Evolutionary conservation across 2,113 vertebrate species (phyloP).

Genomic region (Nettapus auritus): DNA sequence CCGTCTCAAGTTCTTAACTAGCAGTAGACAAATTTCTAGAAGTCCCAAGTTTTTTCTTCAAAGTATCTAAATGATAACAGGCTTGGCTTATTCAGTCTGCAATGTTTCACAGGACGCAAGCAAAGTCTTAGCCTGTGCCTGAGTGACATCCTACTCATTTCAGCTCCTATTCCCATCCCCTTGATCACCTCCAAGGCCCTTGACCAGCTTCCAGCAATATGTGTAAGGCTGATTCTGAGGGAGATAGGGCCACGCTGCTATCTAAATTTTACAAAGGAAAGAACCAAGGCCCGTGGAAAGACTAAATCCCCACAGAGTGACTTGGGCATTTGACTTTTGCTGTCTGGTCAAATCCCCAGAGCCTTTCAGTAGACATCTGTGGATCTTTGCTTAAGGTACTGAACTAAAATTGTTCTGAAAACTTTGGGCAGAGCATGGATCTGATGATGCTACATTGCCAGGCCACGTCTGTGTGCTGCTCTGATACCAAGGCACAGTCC

Average conservation of each 20-base stretch:
- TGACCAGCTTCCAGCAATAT: not conserved
- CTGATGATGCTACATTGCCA: not conserved
- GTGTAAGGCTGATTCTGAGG: not conserved
- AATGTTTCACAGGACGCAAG: not conserved
- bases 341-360: not conserved
- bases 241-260: not conserved
- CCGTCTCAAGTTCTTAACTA: slow-evolving; percentile 40
- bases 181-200: not conserved
- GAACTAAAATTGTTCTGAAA: not conserved
- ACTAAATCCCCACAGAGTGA: not conserved
- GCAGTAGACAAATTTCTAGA: not conserved
- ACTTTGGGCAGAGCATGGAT: not conserved
- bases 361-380: not conserved
- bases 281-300: not conserved
- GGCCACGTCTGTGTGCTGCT: not conserved
- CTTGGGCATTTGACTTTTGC: not conserved
- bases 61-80: not conserved
- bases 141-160: not conserved
- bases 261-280: not conserved
- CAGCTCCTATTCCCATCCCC: not conserved
- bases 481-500: not conserved
- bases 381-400: not conserved
- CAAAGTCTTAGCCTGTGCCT: not conserved
- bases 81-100: not conserved
- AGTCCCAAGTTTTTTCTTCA: not conserved